Evolutionary conservation across 2,888 invertebrate species (phyloP).

Genomic region (Stratiomys singularior): DNA sequence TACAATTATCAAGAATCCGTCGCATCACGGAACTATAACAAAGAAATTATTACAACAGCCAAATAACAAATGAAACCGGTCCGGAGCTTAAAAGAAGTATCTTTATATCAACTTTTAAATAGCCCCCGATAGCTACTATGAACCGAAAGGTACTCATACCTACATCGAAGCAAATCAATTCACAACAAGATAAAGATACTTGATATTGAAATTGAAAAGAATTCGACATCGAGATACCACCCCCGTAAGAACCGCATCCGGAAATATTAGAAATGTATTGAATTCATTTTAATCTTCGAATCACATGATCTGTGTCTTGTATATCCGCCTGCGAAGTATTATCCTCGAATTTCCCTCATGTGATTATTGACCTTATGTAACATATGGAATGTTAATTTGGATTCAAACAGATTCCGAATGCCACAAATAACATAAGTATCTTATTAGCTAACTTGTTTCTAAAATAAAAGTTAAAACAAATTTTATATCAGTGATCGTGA

Average conservation of each 20-base stretch:
- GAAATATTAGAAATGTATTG: conserved; percentile 17
- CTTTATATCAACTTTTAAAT: background rate
- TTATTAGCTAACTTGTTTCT: too few relatives aligned
- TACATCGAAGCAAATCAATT: background rate
- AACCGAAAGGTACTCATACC: background rate
- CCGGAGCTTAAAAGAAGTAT: background rate
- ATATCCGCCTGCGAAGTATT: too few relatives aligned
- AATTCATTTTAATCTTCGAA: too few relatives aligned
- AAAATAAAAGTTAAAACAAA: too few relatives aligned
- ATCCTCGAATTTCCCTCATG: too few relatives aligned
- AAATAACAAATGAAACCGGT: conserved; percentile 21
- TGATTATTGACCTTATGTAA: too few relatives aligned
- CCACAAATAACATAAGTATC: too few relatives aligned
- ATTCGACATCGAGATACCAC: background rate
- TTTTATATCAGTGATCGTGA: too few relatives aligned
- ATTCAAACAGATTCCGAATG: too few relatives aligned
- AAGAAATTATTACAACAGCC: conserved; percentile 6
- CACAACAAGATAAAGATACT: background rate
- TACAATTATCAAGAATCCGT: conserved; percentile 35
- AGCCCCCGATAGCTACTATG: background rate
- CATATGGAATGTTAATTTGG: too few relatives aligned
- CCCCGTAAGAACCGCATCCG: background rate
- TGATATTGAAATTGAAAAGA: background rate
- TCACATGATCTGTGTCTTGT: background rate
- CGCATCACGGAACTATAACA: conserved; percentile 40